Conservation (phyloP, 2,888 invertebrate genomes). For the Lottia gigantea region DNA sequence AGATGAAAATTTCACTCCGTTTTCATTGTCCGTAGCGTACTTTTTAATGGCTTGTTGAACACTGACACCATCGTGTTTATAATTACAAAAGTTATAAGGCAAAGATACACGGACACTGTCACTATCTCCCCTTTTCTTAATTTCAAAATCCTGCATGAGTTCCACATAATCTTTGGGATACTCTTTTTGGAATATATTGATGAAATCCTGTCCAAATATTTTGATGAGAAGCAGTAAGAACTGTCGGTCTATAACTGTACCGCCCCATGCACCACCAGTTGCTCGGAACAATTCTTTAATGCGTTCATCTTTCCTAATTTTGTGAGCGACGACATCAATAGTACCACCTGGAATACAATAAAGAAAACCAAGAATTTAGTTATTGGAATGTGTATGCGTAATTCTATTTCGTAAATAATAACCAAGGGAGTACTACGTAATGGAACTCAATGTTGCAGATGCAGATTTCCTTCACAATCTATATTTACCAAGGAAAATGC, state of each 20-base stretch:
- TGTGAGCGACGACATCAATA: constrained; percentile 61
- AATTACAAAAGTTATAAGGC: constrained; percentile 61
- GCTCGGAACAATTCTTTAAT: constrained; percentile 58
- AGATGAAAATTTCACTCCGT: constrained; percentile 57
- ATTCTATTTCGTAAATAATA: no score
- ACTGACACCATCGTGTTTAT: constrained; percentile 48
- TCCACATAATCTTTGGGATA: constrained; percentile 58
- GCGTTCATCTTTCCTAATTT: constrained; percentile 55
- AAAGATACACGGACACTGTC: constrained; percentile 57
- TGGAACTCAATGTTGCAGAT: no score
- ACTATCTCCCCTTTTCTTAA: constrained; percentile 58
- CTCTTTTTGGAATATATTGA: constrained; percentile 48
- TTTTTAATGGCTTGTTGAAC: constrained; percentile 57
- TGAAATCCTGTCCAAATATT: constrained; percentile 56
- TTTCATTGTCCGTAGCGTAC: constrained; percentile 42
- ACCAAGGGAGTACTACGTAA: no score
- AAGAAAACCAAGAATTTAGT: no score
- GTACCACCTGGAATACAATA: constrained; percentile 51
- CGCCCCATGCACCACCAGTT: constrained; percentile 63
- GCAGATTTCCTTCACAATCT: no score
- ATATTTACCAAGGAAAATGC: no score
- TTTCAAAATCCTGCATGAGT: constrained; percentile 58
- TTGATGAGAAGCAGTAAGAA: constrained; percentile 51
- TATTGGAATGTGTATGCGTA: no score
- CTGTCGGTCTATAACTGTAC: constrained; percentile 56